Evolutionary conservation across 2,888 invertebrate species (phyloP), one percentile per base, ranked within the genome.

Genomic region (Formica aserva): DNA sequence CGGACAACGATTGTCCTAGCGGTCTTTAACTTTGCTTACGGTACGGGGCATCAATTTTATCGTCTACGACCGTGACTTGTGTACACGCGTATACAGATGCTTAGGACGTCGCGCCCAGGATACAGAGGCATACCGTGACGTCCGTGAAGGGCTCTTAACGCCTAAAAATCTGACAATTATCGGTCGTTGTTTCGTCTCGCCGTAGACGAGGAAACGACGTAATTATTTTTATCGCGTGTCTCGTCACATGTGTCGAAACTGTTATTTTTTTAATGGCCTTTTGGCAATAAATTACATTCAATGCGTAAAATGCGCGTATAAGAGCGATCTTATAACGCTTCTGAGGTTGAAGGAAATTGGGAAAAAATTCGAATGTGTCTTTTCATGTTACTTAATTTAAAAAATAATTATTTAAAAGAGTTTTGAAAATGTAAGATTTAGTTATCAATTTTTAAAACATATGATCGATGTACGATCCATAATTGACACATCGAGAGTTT

Each of bases 11-110:
- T 94, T 94, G 93, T 93, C 92, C 90, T 94, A 94, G 94, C 94
- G 94, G 94, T 93, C 90, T 92, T 93, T 92, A 92, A 88, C 91
- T 93, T 87, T 88, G 90, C 93, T 94, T 94, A 93, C 94, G 94
- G 94, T 94, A 93, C 90, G 91, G 86, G 85, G 86, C 86, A 90
- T 86, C 93, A 94, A 94, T 94, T 94, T 94, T 93, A 90, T 92
- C 91, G 92, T 92, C 84, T 91, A 92, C 90, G 91, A 94, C 92
- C 94, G 94, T 94, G 93, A 94, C 94, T 93, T 85, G 77, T 82
- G 80, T 48, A 26, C 80, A 76, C 55, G 48, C 41, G 65, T 63
- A 77, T 76, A 76, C 60, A 76, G 82, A 66, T 55, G 75, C 62
- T 74, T 76, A 32, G 55, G 22, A 62, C 6, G 71, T 78, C 78